These are phyloP conservation scores for Brachyopa scutellaris DNA, from an alignment of 2,888 invertebrate species.

Conservation along the genomic window DNA sequence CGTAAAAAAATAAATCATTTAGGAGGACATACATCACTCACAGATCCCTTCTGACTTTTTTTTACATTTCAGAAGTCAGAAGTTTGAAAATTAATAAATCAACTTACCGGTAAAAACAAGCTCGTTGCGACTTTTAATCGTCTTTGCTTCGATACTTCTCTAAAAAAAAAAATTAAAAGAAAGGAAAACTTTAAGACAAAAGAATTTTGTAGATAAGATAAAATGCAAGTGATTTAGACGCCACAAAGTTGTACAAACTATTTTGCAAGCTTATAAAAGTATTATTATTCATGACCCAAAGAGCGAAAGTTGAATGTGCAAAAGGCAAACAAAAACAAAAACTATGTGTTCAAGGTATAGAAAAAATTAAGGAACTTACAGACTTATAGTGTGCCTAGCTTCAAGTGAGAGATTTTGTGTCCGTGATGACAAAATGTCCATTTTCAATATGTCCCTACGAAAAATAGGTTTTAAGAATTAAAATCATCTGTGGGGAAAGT, in stretches of 20 bases:
- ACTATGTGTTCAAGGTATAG: not conserved
- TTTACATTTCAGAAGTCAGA: too few relatives aligned
- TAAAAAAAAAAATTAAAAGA: conserved; percentile 5
- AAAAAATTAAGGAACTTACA: conserved; percentile 45
- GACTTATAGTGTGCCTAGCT: conserved; percentile 67
- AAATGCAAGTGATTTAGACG: too few relatives aligned
- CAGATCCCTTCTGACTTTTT: too few relatives aligned
- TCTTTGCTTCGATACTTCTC: conserved; percentile 27
- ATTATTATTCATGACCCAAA: too few relatives aligned
- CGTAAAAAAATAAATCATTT: too few relatives aligned
- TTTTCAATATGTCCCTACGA: conserved; percentile 41
- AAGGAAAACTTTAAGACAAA: too few relatives aligned
- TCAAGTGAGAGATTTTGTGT: conserved; percentile 40
- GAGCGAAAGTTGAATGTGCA: not conserved
- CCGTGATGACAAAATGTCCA: conserved; percentile 47
- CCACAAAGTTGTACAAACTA: too few relatives aligned
- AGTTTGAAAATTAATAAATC: too few relatives aligned
- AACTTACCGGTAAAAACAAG: conserved; percentile 43
- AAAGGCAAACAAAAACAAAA: not conserved
- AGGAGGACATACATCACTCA: too few relatives aligned
- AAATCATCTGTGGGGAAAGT: not conserved
- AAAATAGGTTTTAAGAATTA: conserved; percentile 43
- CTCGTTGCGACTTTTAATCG: conserved; percentile 21
- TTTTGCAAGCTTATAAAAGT: too few relatives aligned
- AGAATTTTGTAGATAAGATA: too few relatives aligned